A percentile compares a stretch with the other conserved stretches of the same genome.
These are phyloP conservation scores for Conger conger DNA, from an alignment of 2,113 vertebrate genomes.

Conservation along the genomic window DNA sequence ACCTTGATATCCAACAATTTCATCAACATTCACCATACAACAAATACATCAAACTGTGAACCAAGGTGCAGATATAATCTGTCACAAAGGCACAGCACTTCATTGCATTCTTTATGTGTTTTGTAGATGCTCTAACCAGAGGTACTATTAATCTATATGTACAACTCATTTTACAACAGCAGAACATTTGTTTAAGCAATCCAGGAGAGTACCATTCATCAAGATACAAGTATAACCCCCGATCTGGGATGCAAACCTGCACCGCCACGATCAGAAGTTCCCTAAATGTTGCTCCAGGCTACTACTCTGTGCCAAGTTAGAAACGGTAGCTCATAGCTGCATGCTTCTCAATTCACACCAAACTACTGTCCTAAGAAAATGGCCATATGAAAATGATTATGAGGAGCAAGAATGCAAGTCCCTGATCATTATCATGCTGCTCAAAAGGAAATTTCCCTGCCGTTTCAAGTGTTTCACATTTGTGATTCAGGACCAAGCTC, in stretches of 20 bases:
- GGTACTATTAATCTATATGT: neutral
- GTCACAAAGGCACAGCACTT: neutral
- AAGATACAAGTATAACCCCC: neutral
- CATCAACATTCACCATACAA: neutral
- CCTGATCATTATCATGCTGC: neutral
- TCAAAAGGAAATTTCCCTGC: neutral
- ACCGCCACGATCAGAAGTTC: neutral
- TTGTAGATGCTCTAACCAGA: neutral
- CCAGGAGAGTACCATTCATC: neutral
- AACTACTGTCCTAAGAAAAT: neutral
- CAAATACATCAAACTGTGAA: neutral
- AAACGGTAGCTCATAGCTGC: neutral
- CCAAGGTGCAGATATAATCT: neutral
- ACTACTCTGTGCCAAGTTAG: slow-evolving; percentile 1
- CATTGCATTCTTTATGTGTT: neutral
- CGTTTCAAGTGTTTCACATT: neutral
- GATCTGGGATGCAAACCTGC: neutral
- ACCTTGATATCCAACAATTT: neutral
- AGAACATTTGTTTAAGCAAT: neutral
- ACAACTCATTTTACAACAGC: neutral
- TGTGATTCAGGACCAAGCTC: neutral
- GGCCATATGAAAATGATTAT: slow-evolving; percentile 7
- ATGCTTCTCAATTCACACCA: neutral
- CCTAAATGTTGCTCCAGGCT: neutral
- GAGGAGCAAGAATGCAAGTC: neutral